Conservation (phyloP, 2,113 vertebrate genomes). For the Cinclus cinclus region DNA sequence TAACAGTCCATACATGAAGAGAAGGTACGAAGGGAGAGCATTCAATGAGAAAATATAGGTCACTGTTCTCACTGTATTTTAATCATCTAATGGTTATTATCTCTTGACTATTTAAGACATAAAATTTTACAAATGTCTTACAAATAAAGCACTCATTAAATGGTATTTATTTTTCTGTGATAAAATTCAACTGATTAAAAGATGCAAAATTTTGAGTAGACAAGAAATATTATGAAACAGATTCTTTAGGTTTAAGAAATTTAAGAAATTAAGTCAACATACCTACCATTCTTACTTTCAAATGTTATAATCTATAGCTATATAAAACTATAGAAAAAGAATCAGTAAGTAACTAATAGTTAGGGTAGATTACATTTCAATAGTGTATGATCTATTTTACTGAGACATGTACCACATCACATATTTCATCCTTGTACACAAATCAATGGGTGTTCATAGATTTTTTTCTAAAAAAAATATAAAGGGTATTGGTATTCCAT, state of each 20-base stretch:
- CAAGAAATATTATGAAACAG: background rate
- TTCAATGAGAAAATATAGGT: background rate
- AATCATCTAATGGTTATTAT: background rate
- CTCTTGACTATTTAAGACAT: background rate
- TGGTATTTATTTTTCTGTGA: background rate
- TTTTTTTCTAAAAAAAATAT: background rate
- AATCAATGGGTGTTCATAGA: background rate
- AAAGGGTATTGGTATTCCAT: background rate
- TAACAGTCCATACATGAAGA: background rate
- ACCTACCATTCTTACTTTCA: background rate
- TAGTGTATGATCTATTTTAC: background rate
- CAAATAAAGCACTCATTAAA: background rate
- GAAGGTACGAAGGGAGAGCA: background rate
- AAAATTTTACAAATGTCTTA: background rate
- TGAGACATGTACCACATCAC: background rate
- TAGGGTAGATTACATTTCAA: background rate
- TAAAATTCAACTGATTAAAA: background rate
- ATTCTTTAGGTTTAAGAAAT: background rate
- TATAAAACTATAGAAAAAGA: background rate
- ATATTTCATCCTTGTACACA: background rate
- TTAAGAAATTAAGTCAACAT: background rate
- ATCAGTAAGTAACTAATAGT: background rate
- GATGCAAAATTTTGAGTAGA: background rate
- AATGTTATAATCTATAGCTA: background rate
- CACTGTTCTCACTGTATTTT: background rate